phyloP scores from a whole-genome alignment of 2,113 vertebrate genomes.

The Phainopepla nitens region DNA sequence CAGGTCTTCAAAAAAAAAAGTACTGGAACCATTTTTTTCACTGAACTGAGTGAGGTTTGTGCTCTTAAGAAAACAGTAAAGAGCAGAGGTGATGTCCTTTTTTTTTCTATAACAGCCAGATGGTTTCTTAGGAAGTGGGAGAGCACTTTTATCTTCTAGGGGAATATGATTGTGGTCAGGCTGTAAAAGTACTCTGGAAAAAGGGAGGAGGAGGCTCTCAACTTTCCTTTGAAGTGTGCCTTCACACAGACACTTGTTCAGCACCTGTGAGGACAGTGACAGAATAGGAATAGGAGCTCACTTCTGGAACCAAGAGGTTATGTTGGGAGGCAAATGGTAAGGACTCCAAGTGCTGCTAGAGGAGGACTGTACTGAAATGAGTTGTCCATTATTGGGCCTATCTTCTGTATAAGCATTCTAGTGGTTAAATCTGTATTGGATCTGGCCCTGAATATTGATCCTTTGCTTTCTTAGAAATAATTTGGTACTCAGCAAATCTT shows the following conservation, averaged over 20 bases:
- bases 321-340: fast-evolving
- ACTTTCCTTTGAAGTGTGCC: background rate
- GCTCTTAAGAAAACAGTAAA: background rate
- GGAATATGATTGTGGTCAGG: background rate
- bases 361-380: background rate
- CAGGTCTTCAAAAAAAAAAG: background rate
- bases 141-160: background rate
- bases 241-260: background rate
- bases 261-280: background rate
- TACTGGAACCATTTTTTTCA: background rate
- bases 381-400: background rate
- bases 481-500: background rate
- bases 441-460: background rate
- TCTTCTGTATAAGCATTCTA: background rate
- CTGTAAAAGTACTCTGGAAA: background rate
- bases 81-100: background rate
- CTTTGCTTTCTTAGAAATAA: background rate
- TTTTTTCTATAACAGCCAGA: background rate
- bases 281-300: background rate
- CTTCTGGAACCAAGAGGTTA: background rate
- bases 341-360: background rate
- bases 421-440: background rate
- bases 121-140: background rate
- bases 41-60: background rate
- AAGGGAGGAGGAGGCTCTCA: background rate